phyloP scores from a whole-genome alignment of 2,113 vertebrate species.

The Tetrax tetrax region DNA sequence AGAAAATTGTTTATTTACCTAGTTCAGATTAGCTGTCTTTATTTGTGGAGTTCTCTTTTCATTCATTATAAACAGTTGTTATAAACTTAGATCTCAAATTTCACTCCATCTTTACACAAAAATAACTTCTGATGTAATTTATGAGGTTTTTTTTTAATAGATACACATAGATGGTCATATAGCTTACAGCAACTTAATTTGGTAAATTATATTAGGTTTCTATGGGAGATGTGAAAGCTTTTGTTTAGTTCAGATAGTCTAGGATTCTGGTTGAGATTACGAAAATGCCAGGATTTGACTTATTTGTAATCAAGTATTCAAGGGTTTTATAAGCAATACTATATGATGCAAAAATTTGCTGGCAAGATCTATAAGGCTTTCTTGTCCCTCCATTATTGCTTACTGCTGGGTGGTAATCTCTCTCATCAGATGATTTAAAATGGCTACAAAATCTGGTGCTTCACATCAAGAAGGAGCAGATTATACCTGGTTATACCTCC shows the following conservation, averaged over 20 bases:
- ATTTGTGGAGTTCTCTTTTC: not conserved
- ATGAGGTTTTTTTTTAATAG: not conserved
- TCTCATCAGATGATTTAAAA: not conserved
- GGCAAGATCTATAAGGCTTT: not conserved
- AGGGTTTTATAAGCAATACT: not conserved
- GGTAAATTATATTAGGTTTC: not conserved
- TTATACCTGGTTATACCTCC: not conserved
- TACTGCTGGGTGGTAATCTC: not conserved
- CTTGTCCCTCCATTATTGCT: fast-evolving
- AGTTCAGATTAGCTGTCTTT: not conserved
- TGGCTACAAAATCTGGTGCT: not conserved
- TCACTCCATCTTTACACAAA: not conserved
- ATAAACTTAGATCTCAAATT: not conserved
- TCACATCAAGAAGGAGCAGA: not conserved
- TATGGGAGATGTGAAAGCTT: not conserved
- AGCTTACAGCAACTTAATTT: not conserved
- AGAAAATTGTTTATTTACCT: not conserved
- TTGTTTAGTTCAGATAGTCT: not conserved
- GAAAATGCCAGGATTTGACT: not conserved
- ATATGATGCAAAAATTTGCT: fast-evolving
- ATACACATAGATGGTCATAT: not conserved
- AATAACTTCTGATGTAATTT: not conserved
- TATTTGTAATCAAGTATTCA: not conserved
- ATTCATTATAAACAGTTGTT: not conserved
- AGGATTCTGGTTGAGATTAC: not conserved